These are phyloP conservation scores for Phengaris arion DNA, from an alignment of 2,888 invertebrate species.

Conservation along the genomic window DNA sequence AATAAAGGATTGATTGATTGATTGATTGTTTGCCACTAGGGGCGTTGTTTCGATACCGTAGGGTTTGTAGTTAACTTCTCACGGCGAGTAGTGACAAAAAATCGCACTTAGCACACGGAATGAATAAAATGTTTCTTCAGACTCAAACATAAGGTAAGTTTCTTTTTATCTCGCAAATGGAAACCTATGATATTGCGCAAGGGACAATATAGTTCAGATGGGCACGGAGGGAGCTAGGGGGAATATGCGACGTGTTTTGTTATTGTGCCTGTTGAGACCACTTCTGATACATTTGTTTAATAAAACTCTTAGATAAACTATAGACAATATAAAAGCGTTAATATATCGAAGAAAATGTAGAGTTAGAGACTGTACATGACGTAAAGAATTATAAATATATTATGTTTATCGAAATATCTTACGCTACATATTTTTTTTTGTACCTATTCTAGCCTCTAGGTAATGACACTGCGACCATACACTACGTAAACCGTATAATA, in stretches of 20 bases:
- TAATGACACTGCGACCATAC: too few relatives aligned
- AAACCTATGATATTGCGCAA: slow-evolving; percentile 21
- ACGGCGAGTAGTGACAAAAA: not conserved
- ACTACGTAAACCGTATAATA: too few relatives aligned
- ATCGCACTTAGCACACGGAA: not conserved
- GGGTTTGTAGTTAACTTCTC: too few relatives aligned
- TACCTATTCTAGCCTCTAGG: too few relatives aligned
- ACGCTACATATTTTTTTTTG: too few relatives aligned
- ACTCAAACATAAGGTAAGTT: slow-evolving; percentile 2
- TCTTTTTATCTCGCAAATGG: slow-evolving; percentile 24
- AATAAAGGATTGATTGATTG: too few relatives aligned
- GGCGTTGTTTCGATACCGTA: too few relatives aligned
- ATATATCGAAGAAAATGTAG: not conserved
- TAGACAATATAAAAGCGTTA: not conserved
- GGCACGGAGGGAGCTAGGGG: not conserved
- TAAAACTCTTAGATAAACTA: not conserved
- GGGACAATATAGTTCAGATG: slow-evolving; percentile 26
- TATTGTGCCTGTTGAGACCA: slow-evolving; percentile 9
- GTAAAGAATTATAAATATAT: not conserved
- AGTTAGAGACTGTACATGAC: not conserved
- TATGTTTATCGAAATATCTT: too few relatives aligned
- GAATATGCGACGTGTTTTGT: slow-evolving; percentile 3
- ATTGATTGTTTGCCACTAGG: too few relatives aligned
- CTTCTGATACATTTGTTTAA: slow-evolving; percentile 1
- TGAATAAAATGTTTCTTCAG: not conserved